These are phyloP conservation scores for Megaustenia siamemsis DNA, from an alignment of 2,888 invertebrate genomes.

Conservation along the genomic window DNA sequence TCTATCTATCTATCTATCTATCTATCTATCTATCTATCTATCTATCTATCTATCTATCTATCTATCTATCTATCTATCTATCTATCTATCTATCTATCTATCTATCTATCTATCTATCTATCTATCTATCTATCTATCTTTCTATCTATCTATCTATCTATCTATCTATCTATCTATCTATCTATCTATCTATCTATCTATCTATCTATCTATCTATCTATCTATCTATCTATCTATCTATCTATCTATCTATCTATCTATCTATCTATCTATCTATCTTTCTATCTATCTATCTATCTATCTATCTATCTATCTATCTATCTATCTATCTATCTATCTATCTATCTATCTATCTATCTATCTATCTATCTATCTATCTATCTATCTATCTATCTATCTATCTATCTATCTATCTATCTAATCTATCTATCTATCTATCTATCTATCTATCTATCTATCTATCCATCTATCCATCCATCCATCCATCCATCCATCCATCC, in stretches of 20 bases:
- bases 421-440: too few relatives aligned
- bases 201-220: not conserved
- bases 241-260: not conserved
- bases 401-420: too few relatives aligned
- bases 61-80: not conserved
- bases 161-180: not conserved
- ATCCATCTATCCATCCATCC: too few relatives aligned
- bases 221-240: not conserved
- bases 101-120: not conserved
- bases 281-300: too few relatives aligned
- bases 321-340: too few relatives aligned
- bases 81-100: not conserved
- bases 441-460: too few relatives aligned
- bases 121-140: not conserved
- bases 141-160: not conserved
- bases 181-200: not conserved
- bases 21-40: conserved; percentile 1
- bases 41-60: too few relatives aligned
- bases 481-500: too few relatives aligned
- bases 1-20: not conserved
- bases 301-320: too few relatives aligned
- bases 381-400: too few relatives aligned
- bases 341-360: not conserved
- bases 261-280: not conserved
- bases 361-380: too few relatives aligned